Evolutionary conservation across 2,113 vertebrate genomes (phyloP), one percentile per base, ranked within the genome.

Genomic region (Notarius quadriscutis): DNA sequence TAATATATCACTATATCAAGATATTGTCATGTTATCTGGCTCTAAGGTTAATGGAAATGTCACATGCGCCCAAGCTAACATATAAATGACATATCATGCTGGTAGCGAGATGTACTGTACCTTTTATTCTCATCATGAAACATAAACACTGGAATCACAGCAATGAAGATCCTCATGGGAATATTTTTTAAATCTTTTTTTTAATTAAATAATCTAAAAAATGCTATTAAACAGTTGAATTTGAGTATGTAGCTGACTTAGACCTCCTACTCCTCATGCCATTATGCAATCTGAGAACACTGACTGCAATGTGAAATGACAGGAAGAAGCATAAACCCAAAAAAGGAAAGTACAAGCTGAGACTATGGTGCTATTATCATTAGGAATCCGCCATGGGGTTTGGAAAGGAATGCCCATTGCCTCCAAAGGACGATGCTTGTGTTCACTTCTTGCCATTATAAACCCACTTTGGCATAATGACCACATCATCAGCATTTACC

Each of bases 401-500:
- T 55, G n/a, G 22, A 91, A 92, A 90, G 71, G 67, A 81, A 85
- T 90, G 90, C 86, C 90, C 85, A 65, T 50, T 58, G 85, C 90
- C 89, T 90, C 92, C 91, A 93, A 93, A 91, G 88, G 92, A 93
- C 92, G 90, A 91, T 92, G 92, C 92, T 89, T 79, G 71, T 92
- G 93, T 94, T 93, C 92, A 92, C 92, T 92, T 93, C 90, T 91
- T 53, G n/a, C 89, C 91, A 92, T 94, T 94, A 93, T 93, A 92
- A 91, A 25, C 55, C 34, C n/a, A 53, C 48, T 75, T 82, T 82
- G 67, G 58, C 9, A 63, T 85, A 78, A 85, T 51, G 74, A 82
- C 34, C 67, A 82, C 14, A 60, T 18, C 79, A 81, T 48, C 58
- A 71, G 48, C 58, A 80, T 67, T 79, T 86, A 30, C 60, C 34